Evolutionary conservation across 2,113 vertebrate genomes (phyloP).

Genomic region (Pluvianellus socialis): DNA sequence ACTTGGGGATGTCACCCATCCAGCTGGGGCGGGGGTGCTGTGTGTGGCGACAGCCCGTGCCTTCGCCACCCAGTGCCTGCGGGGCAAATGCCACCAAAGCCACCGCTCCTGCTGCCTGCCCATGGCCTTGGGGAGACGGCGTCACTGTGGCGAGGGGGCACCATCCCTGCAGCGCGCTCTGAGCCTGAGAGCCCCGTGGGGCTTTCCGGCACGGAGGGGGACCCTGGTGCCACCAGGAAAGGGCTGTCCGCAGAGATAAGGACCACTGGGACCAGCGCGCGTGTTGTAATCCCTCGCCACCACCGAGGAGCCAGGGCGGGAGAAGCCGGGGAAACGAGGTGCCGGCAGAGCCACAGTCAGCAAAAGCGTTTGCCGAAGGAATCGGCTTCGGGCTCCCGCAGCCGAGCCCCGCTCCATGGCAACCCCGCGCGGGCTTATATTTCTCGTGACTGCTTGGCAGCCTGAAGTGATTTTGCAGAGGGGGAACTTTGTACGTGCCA

Average conservation of each 20-base stretch:
- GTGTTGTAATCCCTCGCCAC: fast-evolving
- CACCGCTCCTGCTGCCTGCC: background rate
- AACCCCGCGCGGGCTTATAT: constrained; percentile 48
- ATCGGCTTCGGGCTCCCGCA: background rate
- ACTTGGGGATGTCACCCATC: background rate
- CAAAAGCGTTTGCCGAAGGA: background rate
- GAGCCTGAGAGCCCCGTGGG: fast-evolving
- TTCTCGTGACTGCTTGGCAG: constrained; percentile 70
- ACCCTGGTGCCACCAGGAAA: background rate
- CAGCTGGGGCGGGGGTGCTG: background rate
- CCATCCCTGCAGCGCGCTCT: fast-evolving
- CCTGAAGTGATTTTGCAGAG: constrained; percentile 56
- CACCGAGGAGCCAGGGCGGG: background rate
- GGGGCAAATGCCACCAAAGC: background rate
- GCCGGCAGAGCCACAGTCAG: background rate
- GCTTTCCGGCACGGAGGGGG: background rate
- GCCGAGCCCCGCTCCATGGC: constrained; percentile 56
- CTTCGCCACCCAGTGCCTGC: fast-evolving
- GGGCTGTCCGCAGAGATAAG: background rate
- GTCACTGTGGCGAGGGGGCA: fast-evolving
- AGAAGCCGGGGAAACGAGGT: background rate
- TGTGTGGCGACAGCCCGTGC: background rate
- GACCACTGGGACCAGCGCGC: fast-evolving
- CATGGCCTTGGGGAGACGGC: background rate
- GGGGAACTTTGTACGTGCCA: background rate